These are phyloP conservation scores for Melanerpes aurifrons DNA, from an alignment of 2,113 vertebrate genomes.

Conservation along the genomic window DNA sequence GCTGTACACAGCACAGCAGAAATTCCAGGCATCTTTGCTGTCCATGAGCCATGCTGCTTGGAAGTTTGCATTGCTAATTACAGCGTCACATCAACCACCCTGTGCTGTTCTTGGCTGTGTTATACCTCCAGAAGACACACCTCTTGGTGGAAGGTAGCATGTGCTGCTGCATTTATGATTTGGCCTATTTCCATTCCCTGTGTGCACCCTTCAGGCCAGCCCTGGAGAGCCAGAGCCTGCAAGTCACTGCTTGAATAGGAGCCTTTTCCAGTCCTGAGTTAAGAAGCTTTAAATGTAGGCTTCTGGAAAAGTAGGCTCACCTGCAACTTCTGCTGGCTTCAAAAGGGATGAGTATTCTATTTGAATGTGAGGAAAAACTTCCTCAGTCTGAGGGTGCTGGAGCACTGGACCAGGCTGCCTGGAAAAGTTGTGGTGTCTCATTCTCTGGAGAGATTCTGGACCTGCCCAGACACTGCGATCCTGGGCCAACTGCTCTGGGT, in stretches of 20 bases:
- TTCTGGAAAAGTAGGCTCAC: neutral
- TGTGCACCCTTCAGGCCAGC: neutral
- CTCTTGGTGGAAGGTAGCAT: neutral
- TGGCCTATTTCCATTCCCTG: neutral
- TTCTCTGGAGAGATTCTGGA: neutral
- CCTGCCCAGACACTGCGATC: neutral
- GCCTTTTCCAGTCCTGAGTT: neutral
- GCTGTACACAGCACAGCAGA: neutral
- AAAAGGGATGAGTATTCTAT: neutral
- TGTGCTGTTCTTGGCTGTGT: neutral
- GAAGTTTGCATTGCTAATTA: neutral
- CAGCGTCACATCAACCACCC: neutral
- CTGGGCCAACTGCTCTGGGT: neutral
- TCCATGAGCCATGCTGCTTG: fast-evolving
- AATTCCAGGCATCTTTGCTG: neutral
- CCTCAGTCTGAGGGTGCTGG: neutral
- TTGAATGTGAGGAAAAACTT: neutral
- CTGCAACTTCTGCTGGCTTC: neutral
- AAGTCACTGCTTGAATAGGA: neutral
- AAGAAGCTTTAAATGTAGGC: neutral
- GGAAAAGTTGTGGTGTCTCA: neutral
- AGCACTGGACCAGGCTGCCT: neutral
- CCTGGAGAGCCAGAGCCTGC: neutral
- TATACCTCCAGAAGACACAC: neutral
- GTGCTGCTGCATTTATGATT: neutral